These are phyloP conservation scores for Enteromius treurensis DNA, from an alignment of 2,797 vertebrate species.

Conservation along the genomic window DNA sequence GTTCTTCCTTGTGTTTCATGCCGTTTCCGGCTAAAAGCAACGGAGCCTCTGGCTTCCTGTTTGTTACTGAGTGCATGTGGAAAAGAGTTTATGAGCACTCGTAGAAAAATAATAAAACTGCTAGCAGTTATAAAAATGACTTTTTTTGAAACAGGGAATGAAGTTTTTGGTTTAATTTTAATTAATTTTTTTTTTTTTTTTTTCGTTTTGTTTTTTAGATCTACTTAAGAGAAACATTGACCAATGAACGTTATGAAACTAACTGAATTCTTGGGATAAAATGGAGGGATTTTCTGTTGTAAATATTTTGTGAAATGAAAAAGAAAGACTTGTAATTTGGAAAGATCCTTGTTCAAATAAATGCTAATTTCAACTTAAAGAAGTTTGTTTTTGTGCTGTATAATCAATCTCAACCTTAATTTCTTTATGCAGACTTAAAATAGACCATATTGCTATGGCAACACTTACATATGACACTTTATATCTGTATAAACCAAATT, in stretches of 20 bases:
- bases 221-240: constrained; percentile 55
- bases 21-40: constrained; percentile 81
- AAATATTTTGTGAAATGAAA: constrained; percentile 85
- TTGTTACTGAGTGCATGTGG: constrained; percentile 78
- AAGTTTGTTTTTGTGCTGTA: not conserved
- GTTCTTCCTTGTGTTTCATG: constrained; percentile 82
- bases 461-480: not conserved
- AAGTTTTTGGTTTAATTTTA: constrained; percentile 17
- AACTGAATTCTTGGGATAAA: constrained; percentile 51
- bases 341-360: constrained; percentile 78
- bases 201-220: constrained; percentile 10
- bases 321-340: constrained; percentile 74
- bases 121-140: constrained; percentile 51
- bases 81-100: constrained; percentile 68
- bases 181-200: not conserved
- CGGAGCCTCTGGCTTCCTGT: constrained; percentile 84
- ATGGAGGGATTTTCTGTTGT: constrained; percentile 76
- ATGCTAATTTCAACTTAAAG: constrained; percentile 59
- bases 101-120: constrained; percentile 59
- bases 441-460: constrained; percentile 9
- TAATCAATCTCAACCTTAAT: not conserved
- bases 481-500: constrained; percentile 4
- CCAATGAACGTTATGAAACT: constrained; percentile 52
- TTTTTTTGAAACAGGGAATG: constrained; percentile 48
- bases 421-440: not conserved